phyloP scores from a whole-genome alignment of 1,140 invertebrate species.

The Archegozetes longisetosus region DNA sequence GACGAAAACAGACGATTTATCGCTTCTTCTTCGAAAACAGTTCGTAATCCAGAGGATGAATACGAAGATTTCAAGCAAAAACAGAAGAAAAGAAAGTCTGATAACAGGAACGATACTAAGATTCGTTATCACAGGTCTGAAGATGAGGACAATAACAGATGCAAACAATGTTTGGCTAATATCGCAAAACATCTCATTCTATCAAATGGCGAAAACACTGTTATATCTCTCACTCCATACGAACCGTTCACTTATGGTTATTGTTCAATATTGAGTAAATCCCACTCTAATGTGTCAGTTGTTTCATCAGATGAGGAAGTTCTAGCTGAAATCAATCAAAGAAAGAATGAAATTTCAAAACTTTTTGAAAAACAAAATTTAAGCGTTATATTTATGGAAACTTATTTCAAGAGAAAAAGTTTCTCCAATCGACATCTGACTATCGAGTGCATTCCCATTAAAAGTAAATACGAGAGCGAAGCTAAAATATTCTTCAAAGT shows the following conservation, averaged over 20 bases:
- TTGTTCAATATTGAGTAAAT: conserved; percentile 5
- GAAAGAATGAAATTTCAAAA: conserved; percentile 51
- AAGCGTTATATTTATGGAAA: conserved; percentile 81
- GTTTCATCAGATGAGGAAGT: conserved; percentile 15
- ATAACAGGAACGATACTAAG: neutral
- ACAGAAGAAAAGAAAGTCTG: conserved; percentile 2
- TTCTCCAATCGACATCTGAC: conserved; percentile 38
- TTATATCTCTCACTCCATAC: conserved; percentile 3
- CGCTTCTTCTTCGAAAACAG: neutral
- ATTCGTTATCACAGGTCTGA: neutral
- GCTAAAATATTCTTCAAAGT: conserved; percentile 91
- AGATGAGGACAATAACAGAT: neutral
- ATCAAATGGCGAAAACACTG: neutral
- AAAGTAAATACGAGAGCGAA: conserved; percentile 57
- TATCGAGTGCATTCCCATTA: conserved; percentile 75
- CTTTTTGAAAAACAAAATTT: conserved; percentile 44
- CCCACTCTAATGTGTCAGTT: neutral
- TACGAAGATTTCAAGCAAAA: conserved; percentile 11
- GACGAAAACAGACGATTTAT: conserved; percentile 15
- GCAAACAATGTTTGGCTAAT: conserved; percentile 9
- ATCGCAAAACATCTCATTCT: conserved; percentile 1
- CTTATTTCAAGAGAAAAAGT: conserved; percentile 1
- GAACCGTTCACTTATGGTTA: conserved; percentile 4
- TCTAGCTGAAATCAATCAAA: conserved; percentile 33
- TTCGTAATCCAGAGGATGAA: conserved; percentile 9